phyloP scores from a whole-genome alignment of 2,888 invertebrate species.

The Busseola fusca region DNA sequence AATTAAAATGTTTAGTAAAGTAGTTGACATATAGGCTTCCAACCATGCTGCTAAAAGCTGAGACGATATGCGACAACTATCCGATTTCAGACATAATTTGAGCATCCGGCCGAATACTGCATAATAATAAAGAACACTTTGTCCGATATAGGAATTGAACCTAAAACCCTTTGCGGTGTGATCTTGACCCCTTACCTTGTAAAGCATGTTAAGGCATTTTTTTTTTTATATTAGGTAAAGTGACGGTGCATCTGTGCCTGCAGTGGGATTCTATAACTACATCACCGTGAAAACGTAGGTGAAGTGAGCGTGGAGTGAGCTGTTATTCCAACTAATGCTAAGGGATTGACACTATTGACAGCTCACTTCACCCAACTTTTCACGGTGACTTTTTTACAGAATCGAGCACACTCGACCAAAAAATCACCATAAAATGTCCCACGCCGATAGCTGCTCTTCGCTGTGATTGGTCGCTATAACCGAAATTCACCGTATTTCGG shows the following conservation, averaged over 20 bases:
- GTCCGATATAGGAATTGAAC: neutral
- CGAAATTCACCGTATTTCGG: too few species aligned
- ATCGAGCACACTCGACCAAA: too few species aligned
- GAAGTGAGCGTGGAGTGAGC: too few species aligned
- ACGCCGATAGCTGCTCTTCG: neutral
- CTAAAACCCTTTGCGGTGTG: neutral
- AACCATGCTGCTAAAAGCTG: neutral
- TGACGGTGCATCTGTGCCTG: neutral
- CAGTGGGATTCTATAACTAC: too few species aligned
- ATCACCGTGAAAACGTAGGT: too few species aligned
- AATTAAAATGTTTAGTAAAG: neutral
- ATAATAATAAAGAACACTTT: neutral
- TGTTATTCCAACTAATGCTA: too few species aligned
- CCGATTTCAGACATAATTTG: neutral
- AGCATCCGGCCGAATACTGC: neutral
- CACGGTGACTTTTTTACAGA: too few species aligned
- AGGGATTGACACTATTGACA: too few species aligned
- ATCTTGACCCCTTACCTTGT: neutral
- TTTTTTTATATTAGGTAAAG: too few species aligned
- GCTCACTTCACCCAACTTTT: too few species aligned
- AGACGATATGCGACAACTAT: neutral
- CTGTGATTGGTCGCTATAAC: neutral
- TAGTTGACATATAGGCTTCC: neutral
- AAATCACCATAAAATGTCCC: neutral
- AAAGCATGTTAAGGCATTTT: neutral